Conservation (phyloP, 2,113 vertebrate species). For the Diadophis punctatus region DNA sequence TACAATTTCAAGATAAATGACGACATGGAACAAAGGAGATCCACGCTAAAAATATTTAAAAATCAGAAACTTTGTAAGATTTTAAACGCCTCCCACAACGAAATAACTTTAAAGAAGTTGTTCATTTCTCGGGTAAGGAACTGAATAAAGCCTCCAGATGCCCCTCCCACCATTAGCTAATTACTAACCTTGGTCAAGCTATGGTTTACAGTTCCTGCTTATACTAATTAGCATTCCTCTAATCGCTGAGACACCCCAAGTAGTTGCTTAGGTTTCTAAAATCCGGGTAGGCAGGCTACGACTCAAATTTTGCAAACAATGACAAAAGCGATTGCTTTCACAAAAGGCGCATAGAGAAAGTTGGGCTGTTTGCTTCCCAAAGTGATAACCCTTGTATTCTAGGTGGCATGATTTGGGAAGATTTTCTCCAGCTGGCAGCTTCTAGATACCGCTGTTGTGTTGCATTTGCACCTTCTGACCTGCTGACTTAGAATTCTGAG, state of each 20-base stretch:
- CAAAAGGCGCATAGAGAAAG: neutral
- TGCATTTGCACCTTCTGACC: neutral
- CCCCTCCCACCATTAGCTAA: neutral
- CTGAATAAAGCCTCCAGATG: neutral
- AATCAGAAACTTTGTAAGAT: neutral
- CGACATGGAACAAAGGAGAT: neutral
- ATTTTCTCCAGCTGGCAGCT: neutral
- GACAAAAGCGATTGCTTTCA: neutral
- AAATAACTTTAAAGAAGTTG: neutral
- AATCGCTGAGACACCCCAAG: neutral
- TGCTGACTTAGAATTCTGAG: neutral
- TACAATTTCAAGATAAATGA: neutral
- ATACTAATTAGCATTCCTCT: neutral
- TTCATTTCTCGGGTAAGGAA: neutral
- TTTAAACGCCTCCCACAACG: neutral
- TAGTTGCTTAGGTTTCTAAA: neutral
- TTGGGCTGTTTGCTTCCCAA: neutral
- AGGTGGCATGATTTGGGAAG: neutral
- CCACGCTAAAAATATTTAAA: neutral
- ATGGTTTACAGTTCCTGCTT: neutral
- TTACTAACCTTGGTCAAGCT: neutral
- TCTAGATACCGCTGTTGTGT: neutral
- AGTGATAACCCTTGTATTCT: neutral
- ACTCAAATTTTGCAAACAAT: neutral
- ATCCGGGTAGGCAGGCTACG: too few species aligned